Conservation (phyloP, 2,888 invertebrate species). For the Agrotis exclamationis region DNA sequence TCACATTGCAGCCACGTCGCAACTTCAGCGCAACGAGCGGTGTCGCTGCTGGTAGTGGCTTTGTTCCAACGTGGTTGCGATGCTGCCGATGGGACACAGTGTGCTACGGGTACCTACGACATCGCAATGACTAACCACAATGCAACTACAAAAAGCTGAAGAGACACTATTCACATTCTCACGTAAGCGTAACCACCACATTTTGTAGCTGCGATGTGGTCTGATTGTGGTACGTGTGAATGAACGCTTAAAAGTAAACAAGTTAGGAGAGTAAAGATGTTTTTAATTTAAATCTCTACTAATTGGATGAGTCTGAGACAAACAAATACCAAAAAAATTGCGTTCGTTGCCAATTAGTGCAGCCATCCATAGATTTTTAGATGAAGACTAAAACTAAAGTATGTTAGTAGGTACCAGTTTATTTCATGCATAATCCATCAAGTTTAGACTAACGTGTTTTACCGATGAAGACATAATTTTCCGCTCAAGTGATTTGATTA, state of each 20-base stretch:
- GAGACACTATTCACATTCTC: no score
- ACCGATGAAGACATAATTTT: slow-evolving; percentile 49
- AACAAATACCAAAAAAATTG: not conserved
- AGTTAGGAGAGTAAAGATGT: not conserved
- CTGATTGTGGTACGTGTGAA: no score
- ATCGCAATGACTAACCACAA: no score
- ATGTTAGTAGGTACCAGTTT: not conserved
- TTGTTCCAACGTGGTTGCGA: no score
- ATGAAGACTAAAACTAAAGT: not conserved
- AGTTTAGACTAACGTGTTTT: slow-evolving; percentile 31
- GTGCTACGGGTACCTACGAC: no score
- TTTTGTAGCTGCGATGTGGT: no score
- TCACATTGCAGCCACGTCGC: no score
- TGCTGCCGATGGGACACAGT: no score
- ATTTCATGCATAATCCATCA: slow-evolving; percentile 24
- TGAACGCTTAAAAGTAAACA: not conserved
- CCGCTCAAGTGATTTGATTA: slow-evolving; percentile 55
- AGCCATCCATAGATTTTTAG: not conserved
- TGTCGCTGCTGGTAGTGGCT: no score
- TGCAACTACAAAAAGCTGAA: no score
- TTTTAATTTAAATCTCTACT: not conserved
- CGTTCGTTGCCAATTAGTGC: slow-evolving; percentile 1
- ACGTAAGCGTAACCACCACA: no score
- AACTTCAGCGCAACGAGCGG: no score
- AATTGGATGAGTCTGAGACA: not conserved